Conservation (phyloP, 2,113 vertebrate genomes). For the Rhagologus leucostigma region DNA sequence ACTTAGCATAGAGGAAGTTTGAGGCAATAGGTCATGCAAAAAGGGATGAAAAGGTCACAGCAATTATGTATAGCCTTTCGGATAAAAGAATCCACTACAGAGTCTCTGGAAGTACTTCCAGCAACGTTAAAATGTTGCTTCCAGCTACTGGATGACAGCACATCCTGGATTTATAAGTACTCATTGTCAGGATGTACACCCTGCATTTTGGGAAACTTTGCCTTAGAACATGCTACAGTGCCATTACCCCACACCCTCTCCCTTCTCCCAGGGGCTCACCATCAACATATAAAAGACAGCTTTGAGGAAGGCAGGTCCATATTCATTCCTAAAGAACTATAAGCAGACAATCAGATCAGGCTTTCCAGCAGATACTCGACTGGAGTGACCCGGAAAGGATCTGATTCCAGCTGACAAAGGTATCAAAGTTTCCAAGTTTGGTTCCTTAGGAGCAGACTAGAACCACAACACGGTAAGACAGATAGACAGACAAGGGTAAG, state of each 20-base stretch:
- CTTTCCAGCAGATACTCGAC: not conserved
- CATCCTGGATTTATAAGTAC: slow-evolving; percentile 15
- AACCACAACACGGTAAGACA: not conserved
- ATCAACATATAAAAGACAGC: not conserved
- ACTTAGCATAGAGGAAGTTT: not conserved
- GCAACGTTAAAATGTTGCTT: slow-evolving; percentile 26
- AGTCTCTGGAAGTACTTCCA: slow-evolving; percentile 33
- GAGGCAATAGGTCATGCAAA: slow-evolving; percentile 19
- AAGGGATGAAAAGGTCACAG: slow-evolving; percentile 41
- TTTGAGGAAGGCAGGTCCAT: not conserved
- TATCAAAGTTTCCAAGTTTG: not conserved
- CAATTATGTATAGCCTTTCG: slow-evolving; percentile 20
- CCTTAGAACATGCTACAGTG: not conserved
- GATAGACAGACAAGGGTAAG: not conserved
- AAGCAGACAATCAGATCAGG: not conserved
- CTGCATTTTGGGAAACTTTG: not conserved
- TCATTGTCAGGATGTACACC: not conserved
- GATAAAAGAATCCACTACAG: slow-evolving; percentile 26
- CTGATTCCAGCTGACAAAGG: not conserved
- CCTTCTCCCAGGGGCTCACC: not conserved
- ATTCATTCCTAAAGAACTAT: not conserved
- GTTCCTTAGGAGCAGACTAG: not conserved
- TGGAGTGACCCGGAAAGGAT: not conserved
- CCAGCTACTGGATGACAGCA: slow-evolving; percentile 37
- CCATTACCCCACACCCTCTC: not conserved